A percentile compares a stretch with the other conserved stretches of the same genome.
Evolutionary conservation across 1,140 invertebrate genomes (phyloP).

Genomic region (Drosophila setifemur): DNA sequence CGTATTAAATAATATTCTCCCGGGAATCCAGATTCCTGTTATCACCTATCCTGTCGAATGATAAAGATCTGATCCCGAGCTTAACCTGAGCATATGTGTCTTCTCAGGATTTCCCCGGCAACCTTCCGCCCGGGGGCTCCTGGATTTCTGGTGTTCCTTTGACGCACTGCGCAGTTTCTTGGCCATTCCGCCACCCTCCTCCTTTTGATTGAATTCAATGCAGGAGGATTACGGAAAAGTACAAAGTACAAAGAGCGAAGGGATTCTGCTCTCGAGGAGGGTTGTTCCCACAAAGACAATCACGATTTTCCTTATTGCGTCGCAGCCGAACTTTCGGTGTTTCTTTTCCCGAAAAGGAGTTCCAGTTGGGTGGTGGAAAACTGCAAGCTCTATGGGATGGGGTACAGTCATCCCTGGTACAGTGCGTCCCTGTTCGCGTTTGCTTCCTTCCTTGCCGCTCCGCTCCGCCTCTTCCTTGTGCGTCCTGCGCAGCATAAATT

Average conservation of each 20-base stretch:
- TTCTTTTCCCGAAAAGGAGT: slow-evolving; percentile 21
- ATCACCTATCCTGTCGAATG: no score
- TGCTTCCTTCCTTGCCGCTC: slow-evolving; percentile 14
- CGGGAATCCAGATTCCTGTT: no score
- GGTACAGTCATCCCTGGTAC: slow-evolving; percentile 44
- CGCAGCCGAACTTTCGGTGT: slow-evolving; percentile 51
- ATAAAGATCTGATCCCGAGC: slow-evolving; percentile 31
- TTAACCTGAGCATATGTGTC: slow-evolving; percentile 43
- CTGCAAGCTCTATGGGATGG: slow-evolving; percentile 61
- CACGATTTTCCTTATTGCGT: slow-evolving; percentile 75
- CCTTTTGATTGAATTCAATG: slow-evolving; percentile 60
- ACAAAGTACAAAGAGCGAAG: slow-evolving; percentile 25
- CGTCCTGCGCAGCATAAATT: slow-evolving; percentile 76
- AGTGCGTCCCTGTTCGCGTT: slow-evolving; percentile 19
- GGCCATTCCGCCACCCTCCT: slow-evolving; percentile 7
- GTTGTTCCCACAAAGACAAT: slow-evolving; percentile 55
- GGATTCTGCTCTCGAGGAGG: slow-evolving; percentile 35
- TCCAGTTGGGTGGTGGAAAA: slow-evolving; percentile 53
- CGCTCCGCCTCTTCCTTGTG: slow-evolving; percentile 29
- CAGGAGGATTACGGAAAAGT: slow-evolving; percentile 47
- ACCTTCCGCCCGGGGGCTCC: slow-evolving; percentile 10
- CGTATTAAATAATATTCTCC: background rate
- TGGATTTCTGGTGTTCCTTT: slow-evolving; percentile 3
- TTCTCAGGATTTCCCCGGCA: slow-evolving; percentile 37
- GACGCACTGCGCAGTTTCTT: slow-evolving; percentile 37